phyloP scores from a whole-genome alignment of 2,797 vertebrate genomes.

The Remorina albescens region DNA sequence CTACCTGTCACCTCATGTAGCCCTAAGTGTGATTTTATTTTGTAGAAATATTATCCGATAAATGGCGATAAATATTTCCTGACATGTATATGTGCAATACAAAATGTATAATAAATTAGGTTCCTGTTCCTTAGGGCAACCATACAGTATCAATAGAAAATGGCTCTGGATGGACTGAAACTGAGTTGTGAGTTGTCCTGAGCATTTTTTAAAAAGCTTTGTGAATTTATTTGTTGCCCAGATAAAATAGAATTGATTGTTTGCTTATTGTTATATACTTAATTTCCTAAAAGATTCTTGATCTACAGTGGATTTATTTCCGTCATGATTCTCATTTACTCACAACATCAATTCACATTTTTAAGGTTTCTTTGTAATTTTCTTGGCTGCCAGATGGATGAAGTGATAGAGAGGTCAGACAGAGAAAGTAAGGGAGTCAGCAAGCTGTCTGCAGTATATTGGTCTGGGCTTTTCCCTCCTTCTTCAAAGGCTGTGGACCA shows the following conservation, averaged over 20 bases:
- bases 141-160: not conserved
- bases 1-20: too few relatives aligned
- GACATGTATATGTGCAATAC: not conserved
- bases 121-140: not conserved
- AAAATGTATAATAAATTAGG: not conserved
- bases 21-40: not conserved
- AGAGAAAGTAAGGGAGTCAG: constrained; percentile 43
- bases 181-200: not conserved
- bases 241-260: not conserved
- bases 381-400: constrained; percentile 38
- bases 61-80: not conserved
- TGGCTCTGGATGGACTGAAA: not conserved
- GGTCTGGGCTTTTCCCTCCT: constrained; percentile 48
- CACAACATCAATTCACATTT: not conserved
- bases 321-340: not conserved
- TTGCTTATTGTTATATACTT: not conserved
- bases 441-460: constrained; percentile 43
- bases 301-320: not conserved
- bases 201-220: not conserved
- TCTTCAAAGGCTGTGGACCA: constrained; percentile 70
- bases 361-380: constrained; percentile 13
- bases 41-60: not conserved
- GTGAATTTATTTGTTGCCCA: not conserved
- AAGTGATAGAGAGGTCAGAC: constrained; percentile 48
- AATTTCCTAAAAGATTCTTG: not conserved